Evolutionary conservation across 2,113 vertebrate genomes (phyloP).

Genomic region (Pygoscelis antarcticus): DNA sequence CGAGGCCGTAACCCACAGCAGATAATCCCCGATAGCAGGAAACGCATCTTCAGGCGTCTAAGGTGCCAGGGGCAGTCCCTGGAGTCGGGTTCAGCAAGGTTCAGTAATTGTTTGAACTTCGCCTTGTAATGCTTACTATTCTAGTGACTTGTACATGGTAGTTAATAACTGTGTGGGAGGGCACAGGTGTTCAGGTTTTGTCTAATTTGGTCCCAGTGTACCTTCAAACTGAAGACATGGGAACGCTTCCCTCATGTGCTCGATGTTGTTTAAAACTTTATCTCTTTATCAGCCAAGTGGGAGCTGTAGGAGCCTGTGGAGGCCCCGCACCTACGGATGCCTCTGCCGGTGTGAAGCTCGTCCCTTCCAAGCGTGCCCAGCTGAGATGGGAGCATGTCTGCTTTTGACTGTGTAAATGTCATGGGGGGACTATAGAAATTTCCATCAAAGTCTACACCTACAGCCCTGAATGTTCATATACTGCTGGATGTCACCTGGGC

Average conservation of each 20-base stretch:
- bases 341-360: neutral
- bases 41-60: accelerated
- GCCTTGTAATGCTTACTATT: neutral
- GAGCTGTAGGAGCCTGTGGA: neutral
- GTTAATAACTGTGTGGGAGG: neutral
- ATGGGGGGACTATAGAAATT: accelerated
- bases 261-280: neutral
- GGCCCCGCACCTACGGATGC: accelerated
- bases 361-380: neutral
- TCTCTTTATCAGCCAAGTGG: neutral
- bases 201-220: neutral
- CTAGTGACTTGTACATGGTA: neutral
- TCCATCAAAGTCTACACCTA: accelerated
- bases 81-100: neutral
- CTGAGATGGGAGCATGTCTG: neutral
- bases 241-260: neutral
- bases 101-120: neutral
- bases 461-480: accelerated
- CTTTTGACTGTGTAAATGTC: too few relatives aligned
- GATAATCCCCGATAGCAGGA: neutral
- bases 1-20: neutral
- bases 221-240: neutral
- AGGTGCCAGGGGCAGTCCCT: neutral
- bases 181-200: neutral
- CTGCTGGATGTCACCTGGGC: neutral